Conservation (phyloP, 2,797 vertebrate genomes). For the Hoplostethus mediterraneus region DNA sequence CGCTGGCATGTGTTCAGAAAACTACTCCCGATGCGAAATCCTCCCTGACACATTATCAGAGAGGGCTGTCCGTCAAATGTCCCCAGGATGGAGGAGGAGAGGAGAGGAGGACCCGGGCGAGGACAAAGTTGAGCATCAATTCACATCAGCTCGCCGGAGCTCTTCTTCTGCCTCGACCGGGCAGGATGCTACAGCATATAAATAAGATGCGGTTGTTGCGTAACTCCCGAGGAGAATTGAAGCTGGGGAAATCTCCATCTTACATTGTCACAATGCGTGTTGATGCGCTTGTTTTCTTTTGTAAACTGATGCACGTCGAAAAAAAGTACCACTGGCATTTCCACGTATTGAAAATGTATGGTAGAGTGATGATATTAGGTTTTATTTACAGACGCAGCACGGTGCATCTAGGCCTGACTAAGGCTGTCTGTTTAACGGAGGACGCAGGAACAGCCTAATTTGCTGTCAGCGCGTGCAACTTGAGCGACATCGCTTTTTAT, state of each 20-base stretch:
- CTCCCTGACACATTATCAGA: conserved; percentile 37
- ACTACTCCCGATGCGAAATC: conserved; percentile 36
- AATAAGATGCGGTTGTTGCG: conserved; percentile 27
- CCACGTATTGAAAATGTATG: conserved; percentile 24
- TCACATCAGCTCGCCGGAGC: conserved; percentile 13
- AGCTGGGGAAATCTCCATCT: conserved; percentile 22
- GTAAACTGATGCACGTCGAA: conserved; percentile 27
- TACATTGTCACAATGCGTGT: neutral
- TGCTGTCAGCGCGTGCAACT: conserved; percentile 58
- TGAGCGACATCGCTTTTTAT: conserved; percentile 61
- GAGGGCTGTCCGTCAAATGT: conserved; percentile 14
- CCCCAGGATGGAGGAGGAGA: conserved; percentile 1
- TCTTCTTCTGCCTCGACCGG: conserved; percentile 12
- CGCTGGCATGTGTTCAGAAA: conserved; percentile 48
- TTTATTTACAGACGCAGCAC: conserved; percentile 44
- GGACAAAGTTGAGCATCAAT: conserved; percentile 21
- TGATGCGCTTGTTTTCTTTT: conserved; percentile 22
- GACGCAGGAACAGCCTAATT: conserved; percentile 64
- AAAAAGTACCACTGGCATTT: conserved; percentile 30
- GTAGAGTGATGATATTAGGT: conserved; percentile 20
- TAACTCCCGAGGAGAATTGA: conserved; percentile 12
- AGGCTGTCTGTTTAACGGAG: conserved; percentile 53
- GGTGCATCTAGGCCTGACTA: conserved; percentile 38
- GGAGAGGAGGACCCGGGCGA: neutral
- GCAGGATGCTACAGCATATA: conserved; percentile 3